A percentile compares a stretch with the other conserved stretches of the same genome.
These are phyloP conservation scores for Acyrthosiphon pisum DNA, from an alignment of 1,140 invertebrate genomes.

Conservation along the genomic window DNA sequence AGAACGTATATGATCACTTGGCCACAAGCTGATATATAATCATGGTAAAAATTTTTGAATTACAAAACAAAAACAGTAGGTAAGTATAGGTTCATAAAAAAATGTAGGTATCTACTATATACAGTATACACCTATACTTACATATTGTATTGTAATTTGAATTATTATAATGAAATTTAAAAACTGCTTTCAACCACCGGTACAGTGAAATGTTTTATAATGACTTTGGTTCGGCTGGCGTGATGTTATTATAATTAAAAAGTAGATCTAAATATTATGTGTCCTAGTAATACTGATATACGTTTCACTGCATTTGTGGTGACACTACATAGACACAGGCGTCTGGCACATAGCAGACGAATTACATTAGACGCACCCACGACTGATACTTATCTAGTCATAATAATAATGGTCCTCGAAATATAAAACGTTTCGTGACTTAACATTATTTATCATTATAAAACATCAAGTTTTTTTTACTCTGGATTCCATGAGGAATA, in stretches of 20 bases:
- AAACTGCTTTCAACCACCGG: background rate
- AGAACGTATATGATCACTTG: background rate
- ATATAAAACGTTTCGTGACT: background rate
- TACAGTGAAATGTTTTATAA: background rate
- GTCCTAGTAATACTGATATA: constrained; percentile 1
- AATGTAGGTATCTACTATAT: background rate
- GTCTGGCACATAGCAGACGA: background rate
- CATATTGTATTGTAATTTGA: background rate
- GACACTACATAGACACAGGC: background rate
- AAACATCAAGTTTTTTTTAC: background rate
- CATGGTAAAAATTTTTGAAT: background rate
- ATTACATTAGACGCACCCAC: background rate
- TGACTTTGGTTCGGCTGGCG: background rate
- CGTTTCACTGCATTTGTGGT: background rate
- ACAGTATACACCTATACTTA: background rate
- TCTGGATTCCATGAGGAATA: background rate
- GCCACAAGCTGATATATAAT: background rate
- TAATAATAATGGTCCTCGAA: background rate
- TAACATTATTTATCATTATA: background rate
- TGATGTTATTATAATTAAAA: constrained; percentile 2
- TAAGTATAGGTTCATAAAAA: background rate
- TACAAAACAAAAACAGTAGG: background rate
- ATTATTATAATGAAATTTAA: background rate
- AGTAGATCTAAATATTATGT: background rate
- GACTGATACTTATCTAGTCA: background rate